Percentiles rank a stretch among this genome's conserved stretches.
Conservation (phyloP, 2,113 vertebrate genomes). For the Oryzias curvinotus region DNA sequence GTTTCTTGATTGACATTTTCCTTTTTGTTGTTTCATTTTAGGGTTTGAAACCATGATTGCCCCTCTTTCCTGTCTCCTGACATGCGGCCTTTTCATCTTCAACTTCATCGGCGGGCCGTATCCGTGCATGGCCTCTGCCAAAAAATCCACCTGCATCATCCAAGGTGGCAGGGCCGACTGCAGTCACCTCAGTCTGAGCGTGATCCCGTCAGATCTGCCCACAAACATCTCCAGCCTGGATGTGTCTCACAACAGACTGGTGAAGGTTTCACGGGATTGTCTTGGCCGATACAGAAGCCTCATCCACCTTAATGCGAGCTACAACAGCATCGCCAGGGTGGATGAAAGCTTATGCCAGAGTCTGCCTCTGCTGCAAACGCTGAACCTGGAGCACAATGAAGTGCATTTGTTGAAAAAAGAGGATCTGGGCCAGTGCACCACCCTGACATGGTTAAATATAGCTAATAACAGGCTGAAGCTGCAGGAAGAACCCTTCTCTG, state of each 20-base stretch:
- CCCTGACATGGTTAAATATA: slow-evolving; percentile 77
- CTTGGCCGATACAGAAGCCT: slow-evolving; percentile 80
- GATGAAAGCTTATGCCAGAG: slow-evolving; percentile 77
- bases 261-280: slow-evolving; percentile 57
- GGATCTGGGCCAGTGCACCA: slow-evolving; percentile 76
- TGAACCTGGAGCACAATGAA: slow-evolving; percentile 85
- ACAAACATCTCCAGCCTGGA: slow-evolving; percentile 82
- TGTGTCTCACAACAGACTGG: slow-evolving; percentile 88
- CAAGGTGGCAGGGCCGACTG: slow-evolving; percentile 82
- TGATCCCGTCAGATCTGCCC: slow-evolving; percentile 85
- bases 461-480: slow-evolving; percentile 81
- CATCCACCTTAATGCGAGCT: slow-evolving; percentile 77
- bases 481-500: slow-evolving; percentile 80
- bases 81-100: slow-evolving; percentile 20
- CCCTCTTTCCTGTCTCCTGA: not conserved
- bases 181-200: slow-evolving; percentile 83
- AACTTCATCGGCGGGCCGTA: not conserved
- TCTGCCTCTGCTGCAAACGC: slow-evolving; percentile 73
- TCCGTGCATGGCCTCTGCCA: not conserved
- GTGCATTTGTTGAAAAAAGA: slow-evolving; percentile 73
- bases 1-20: not conserved
- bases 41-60: slow-evolving; percentile 13
- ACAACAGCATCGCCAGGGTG: slow-evolving; percentile 83
- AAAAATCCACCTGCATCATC: slow-evolving; percentile 75
- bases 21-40: not conserved